Base-by-base conservation (phyloP, 2,888 invertebrate species). In the Amblyjoppa fuscipennis region DNA sequence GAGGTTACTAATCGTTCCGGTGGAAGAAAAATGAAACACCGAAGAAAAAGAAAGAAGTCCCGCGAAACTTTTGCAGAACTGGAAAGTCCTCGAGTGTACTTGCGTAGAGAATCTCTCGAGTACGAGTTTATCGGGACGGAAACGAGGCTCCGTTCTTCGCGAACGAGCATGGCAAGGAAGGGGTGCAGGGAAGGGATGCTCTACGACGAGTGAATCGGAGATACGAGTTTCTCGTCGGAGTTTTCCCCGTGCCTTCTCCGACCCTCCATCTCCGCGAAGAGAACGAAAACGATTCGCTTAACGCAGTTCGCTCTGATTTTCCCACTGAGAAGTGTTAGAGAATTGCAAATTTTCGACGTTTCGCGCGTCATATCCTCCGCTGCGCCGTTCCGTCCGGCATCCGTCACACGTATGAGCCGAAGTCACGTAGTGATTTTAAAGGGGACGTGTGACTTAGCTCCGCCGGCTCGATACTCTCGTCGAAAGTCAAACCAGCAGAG, bases 201-300 rank as follows among this genome's bases (percentile, higher is more conserved):
- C 66, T 56, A 73, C 66, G 59, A 45, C 68, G 51, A 49, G 66
- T 66, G 77, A 77, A 77, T 77, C 66, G 77, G 75, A 64, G 79
- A 80, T 71, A 80, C 79, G 74, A 83, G 73, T 78, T 79, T 74
- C 78, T 74, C 78, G 71, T 80, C 53, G 28, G 70, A 75, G 70
- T 75, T 84, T 6, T 61, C 34, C 6, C 61, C 28, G 13, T 61
- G 74, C 61, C 16, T 1, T 51, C 51, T n/a, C 13, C 9, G 38
- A 38, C 9, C 16, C 61, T 61, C 16, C 6, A 31, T 81, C 25
- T 56, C 56, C 2, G 16, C 31, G 59, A 45, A 41, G 31, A 70
- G 74, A 75, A 56, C 59, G 49, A 69, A 75, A 74, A 74, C 69
- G 83, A 75, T 83, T 83, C 79, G 69, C 79, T 83, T 83, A 64